Evolutionary conservation across 2,797 vertebrate genomes (phyloP), one percentile per base, ranked within the genome.

Genomic region (Caiman crocodilus): DNA sequence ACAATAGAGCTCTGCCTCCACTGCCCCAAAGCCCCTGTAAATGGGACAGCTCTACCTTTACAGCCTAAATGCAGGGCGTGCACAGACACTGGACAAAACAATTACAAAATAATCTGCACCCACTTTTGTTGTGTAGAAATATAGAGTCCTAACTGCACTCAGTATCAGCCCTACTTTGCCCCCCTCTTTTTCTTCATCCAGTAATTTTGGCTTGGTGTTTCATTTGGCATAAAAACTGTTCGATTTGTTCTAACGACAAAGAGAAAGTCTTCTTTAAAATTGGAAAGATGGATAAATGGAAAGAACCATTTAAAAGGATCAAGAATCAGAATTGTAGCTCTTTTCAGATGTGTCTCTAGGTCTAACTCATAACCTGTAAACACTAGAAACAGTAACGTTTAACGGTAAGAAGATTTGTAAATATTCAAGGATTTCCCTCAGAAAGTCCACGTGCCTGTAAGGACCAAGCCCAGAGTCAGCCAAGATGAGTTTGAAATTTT

Each of bases 81-180:
- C 83, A 88, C 89, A 93, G 61, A 59, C 78, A 82, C 67, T 79
- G 89, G 93, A 91, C 94, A 95, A 96, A 75, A 85, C 81, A 96
- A 95, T 95, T 79, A 93, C 2, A 65, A 94, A 96, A 91, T 69
- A 78, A 69, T 14, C 26, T 25, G 14, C 50, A 73, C 23, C 50
- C 42, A 25, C 23, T 8, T 73, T 73, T 73, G 23, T 26, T 42
- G 50, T 73, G 50, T 25, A 79, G 77, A 76, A 86, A 61, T 7
- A 61, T 0, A 42, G 6, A 75, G 11, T 4, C 69, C 84, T 79
- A 79, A 67, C 12, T 79, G 81, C 2, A 84, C 0, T 4, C 7
- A 90, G 16, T 71, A 42, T 71, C 35, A 71, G 13, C 23, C 35
- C 42, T 42, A 42, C 25, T 71, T 71, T 71, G 35, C 6, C 13